Conservation (phyloP, 2,888 invertebrate genomes). For the Dolichomitus sp. region DNA sequence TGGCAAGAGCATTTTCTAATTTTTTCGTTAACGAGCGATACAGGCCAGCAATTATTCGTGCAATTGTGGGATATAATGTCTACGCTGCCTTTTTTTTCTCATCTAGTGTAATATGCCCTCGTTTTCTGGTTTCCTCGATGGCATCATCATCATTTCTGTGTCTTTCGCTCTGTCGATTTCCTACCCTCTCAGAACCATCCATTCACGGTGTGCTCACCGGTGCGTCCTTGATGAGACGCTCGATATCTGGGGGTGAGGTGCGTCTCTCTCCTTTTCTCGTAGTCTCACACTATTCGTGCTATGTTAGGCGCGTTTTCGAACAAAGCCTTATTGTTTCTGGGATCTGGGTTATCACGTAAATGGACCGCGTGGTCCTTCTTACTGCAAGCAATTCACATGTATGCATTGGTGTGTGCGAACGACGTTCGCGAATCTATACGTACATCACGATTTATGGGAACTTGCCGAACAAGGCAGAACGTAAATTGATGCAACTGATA, state of each 20-base stretch:
- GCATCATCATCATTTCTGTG: constrained; percentile 47
- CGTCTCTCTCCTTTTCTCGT: constrained; percentile 16
- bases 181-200: constrained; percentile 23
- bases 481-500: neutral
- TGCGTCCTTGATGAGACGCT: constrained; percentile 63
- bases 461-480: neutral
- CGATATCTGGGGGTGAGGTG: constrained; percentile 51
- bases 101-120: constrained; percentile 21
- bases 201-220: constrained; percentile 33
- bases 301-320: constrained; percentile 67
- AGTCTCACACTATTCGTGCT: constrained; percentile 30
- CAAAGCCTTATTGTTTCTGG: constrained; percentile 77
- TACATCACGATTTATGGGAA: constrained; percentile 1
- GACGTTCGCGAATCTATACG: constrained; percentile 3
- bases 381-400: constrained; percentile 53
- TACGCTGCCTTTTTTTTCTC: neutral
- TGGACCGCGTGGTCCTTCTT: constrained; percentile 70
- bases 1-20: neutral
- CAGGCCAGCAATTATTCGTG: neutral
- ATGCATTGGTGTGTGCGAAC: constrained; percentile 8
- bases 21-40: neutral
- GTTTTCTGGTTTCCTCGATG: constrained; percentile 45
- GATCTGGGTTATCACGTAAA: constrained; percentile 78
- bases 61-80: constrained; percentile 4
- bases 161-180: constrained; percentile 32